phyloP scores from a whole-genome alignment of 2,113 vertebrate genomes.

The Cryptomyrus ogoouensis region DNA sequence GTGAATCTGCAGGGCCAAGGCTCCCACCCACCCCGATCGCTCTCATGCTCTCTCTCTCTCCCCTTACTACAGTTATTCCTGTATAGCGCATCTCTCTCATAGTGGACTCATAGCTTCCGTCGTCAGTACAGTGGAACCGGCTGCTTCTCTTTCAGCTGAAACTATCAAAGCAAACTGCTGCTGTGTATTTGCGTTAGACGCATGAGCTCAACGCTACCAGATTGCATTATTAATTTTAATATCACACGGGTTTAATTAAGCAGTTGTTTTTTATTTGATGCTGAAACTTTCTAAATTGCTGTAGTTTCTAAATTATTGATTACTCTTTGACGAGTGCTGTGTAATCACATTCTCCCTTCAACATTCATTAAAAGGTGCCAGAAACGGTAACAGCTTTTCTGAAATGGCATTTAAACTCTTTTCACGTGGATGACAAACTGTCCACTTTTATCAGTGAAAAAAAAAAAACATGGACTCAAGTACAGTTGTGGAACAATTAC shows the following conservation, averaged over 20 bases:
- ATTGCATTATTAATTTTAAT: not conserved
- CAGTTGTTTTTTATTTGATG: not conserved
- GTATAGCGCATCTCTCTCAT: not conserved
- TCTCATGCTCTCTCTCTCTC: slow-evolving; percentile 2
- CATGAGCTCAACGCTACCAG: not conserved
- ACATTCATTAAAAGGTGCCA: not conserved
- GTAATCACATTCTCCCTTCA: not conserved
- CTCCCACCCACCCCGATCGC: not conserved
- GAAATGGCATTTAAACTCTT: not conserved
- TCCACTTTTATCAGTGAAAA: not conserved
- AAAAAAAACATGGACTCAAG: not conserved
- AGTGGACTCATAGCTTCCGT: not conserved
- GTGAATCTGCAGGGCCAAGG: slow-evolving; percentile 26
- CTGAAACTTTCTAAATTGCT: not conserved
- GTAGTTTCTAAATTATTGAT: slow-evolving; percentile 4
- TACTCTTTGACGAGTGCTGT: not conserved
- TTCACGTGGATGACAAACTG: not conserved
- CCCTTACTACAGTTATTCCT: not conserved
- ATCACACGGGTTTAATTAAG: not conserved
- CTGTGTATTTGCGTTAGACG: not conserved
- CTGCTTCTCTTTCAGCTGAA: not conserved
- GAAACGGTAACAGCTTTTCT: not conserved
- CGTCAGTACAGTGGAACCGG: not conserved
- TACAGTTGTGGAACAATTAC: not conserved
- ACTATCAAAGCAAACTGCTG: not conserved